These are phyloP conservation scores for Heteronetta atricapilla DNA, from an alignment of 2,113 vertebrate species.

Conservation along the genomic window DNA sequence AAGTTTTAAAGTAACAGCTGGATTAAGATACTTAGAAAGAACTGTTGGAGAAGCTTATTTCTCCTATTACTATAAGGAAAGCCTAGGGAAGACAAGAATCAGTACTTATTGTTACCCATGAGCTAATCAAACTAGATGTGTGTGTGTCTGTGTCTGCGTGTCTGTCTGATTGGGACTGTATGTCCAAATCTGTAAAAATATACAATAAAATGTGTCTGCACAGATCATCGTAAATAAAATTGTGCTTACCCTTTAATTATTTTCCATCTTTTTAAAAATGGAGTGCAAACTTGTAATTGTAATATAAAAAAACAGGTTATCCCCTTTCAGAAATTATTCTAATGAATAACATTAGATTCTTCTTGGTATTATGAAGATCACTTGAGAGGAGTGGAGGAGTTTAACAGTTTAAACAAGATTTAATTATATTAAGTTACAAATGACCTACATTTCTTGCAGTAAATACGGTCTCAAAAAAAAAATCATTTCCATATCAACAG, in stretches of 20 bases:
- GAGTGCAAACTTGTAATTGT: background rate
- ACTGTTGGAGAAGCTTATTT: background rate
- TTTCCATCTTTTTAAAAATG: background rate
- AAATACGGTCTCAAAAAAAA: slow-evolving; percentile 24
- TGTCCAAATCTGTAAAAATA: background rate
- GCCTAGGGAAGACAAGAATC: background rate
- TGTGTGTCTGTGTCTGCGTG: too few species aligned
- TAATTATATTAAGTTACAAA: slow-evolving; percentile 9
- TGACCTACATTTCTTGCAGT: background rate
- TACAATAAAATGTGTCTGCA: background rate
- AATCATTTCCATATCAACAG: background rate
- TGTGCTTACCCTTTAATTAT: background rate
- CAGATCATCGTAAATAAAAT: background rate
- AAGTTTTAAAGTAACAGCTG: background rate
- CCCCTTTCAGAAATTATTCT: background rate
- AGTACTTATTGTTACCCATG: background rate
- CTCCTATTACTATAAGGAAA: background rate
- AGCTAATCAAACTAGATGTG: background rate
- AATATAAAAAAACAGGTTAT: background rate
- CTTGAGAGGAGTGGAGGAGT: background rate
- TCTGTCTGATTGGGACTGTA: background rate
- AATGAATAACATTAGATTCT: background rate
- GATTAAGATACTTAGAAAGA: background rate
- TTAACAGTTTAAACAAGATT: background rate
- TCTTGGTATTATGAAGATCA: background rate